Evolutionary conservation across 2,113 vertebrate species (phyloP), one percentile per base, ranked within the genome.

Genomic region (Syrmaticus mikado): DNA sequence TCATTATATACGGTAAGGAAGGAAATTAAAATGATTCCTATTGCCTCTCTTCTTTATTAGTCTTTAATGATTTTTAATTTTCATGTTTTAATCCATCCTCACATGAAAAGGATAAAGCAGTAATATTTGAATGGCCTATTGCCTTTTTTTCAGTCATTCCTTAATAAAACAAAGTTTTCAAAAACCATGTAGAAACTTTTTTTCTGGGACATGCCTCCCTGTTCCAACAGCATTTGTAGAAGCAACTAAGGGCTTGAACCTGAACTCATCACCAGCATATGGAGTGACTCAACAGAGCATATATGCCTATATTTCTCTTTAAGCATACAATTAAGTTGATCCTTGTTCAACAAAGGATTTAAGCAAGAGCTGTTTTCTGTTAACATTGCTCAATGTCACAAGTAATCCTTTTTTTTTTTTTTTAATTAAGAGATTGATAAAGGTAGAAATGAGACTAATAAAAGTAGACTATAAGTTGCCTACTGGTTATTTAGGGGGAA

Each of bases 31-130:
- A 88, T 74, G 0, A 73, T 93, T 95, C 82, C 85, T 94, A 64
- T 79, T 94, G 77, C 87, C 46, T 90, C 50, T 71, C 34, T 92
- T 81, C 68, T 88, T 78, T 93, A 96, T 95, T 86, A 94, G 93
- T 93, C 36, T 91, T 92, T 71, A 94, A 93, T 78, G 38, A 80
- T 77, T 94, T 96, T 95, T 95, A 93, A 95, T 90, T 71, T 82
- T 48, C 85, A 91, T 74, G 40, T 36, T 71, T 90, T 85, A 90
- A 93, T 93, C 60, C 43, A 80, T 55, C 45, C 71, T 85, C 82
- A 84, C 43, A 46, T 65, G 40, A 53, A 77, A 95, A 65, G 41
- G 45, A 91, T 61, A 84, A 85, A 77, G 32, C 32, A 85, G 50
- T 82, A 79, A 80, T 79, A 73, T 62, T 82, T 70, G 34, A 82